Percentiles rank a stretch among this genome's conserved stretches.
These are phyloP conservation scores for Caenorhabditis briggsae DNA, from an alignment of 1,140 invertebrate species.

Conservation along the genomic window DNA sequence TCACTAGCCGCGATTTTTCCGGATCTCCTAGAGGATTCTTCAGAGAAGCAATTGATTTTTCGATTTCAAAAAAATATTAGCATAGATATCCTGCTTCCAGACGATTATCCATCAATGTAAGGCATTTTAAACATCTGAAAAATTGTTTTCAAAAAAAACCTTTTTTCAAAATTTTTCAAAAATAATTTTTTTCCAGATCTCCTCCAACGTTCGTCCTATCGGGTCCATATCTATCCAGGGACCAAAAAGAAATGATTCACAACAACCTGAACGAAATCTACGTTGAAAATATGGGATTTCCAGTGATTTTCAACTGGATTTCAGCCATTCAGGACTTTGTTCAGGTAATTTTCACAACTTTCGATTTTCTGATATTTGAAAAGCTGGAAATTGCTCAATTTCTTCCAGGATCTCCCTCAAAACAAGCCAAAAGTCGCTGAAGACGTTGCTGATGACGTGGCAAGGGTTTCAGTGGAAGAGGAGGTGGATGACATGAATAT, in stretches of 20 bases:
- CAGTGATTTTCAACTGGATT: conserved; percentile 68
- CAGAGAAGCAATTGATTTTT: conserved; percentile 12
- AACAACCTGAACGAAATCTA: conserved; percentile 59
- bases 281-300: conserved; percentile 64
- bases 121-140: background rate
- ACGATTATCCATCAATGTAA: conserved; percentile 27
- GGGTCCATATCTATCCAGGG: conserved; percentile 50
- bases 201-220: conserved; percentile 64
- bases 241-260: conserved; percentile 19
- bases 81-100: background rate
- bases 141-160: no score
- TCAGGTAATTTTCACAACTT: background rate
- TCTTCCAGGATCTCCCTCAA: background rate
- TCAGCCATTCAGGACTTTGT: conserved; percentile 55
- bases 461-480: background rate
- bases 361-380: no score
- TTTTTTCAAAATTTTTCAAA: no score
- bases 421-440: background rate
- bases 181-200: conserved; percentile 61
- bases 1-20: conserved; percentile 22
- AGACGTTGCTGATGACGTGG: conserved; percentile 5
- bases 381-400: background rate
- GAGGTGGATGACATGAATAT: conserved; percentile 50
- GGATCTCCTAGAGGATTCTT: conserved; percentile 4
- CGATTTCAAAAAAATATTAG: background rate